Conservation (phyloP, 2,113 vertebrate genomes). For the Tretioscincus oriximinensis region DNA sequence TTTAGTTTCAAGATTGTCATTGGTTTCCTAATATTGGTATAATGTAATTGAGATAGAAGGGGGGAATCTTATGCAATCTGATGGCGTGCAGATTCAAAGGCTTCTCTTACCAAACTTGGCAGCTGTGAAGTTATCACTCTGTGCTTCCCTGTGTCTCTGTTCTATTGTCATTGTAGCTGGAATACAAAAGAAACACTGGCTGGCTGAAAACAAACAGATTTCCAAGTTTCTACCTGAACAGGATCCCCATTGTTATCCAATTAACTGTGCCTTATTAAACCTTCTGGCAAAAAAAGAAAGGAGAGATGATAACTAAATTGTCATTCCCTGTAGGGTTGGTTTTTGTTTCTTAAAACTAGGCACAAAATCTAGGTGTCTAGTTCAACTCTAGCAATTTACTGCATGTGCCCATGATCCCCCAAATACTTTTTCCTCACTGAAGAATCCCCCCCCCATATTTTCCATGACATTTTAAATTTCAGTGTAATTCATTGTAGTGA, state of each 20-base stretch:
- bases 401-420: no score
- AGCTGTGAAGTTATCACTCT: slow-evolving; percentile 1
- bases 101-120: neutral
- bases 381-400: neutral
- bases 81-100: slow-evolving; percentile 9
- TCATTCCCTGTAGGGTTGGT: neutral
- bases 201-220: slow-evolving; percentile 13
- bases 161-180: neutral
- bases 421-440: no score
- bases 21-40: slow-evolving; percentile 1
- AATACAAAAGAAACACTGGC: slow-evolving; percentile 11
- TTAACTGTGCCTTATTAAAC: slow-evolving; percentile 24
- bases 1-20: slow-evolving; percentile 9
- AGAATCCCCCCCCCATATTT: no score
- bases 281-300: slow-evolving; percentile 1
- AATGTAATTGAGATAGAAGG: neutral
- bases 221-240: slow-evolving; percentile 18
- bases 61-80: slow-evolving; percentile 6
- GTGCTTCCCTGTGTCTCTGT: neutral
- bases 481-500: no score
- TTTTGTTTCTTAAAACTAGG: slow-evolving; percentile 16
- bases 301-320: slow-evolving; percentile 4
- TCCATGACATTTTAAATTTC: no score
- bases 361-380: neutral
- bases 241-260: slow-evolving; percentile 17